A percentile compares a stretch with the other conserved stretches of the same genome.
Evolutionary conservation across 2,888 invertebrate species (phyloP).

Genomic region (Agriopis aurantiaria): DNA sequence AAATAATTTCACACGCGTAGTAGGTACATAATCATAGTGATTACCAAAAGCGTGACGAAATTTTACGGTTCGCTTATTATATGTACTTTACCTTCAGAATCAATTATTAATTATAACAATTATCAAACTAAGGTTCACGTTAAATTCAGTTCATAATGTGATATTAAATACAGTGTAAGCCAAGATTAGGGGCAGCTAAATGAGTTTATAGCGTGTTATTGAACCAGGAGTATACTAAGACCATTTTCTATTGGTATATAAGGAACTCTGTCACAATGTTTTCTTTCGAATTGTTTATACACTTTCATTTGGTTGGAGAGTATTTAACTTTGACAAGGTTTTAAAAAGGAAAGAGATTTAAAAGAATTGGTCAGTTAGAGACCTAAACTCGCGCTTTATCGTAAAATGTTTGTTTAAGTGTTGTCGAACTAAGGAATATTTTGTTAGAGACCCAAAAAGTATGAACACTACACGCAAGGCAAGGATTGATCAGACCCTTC

Average conservation of each 20-base stretch:
- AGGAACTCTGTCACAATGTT: constrained; percentile 11
- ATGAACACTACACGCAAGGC: constrained; percentile 5
- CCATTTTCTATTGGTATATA: not conserved
- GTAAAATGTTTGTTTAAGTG: constrained; percentile 52
- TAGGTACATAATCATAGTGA: not conserved
- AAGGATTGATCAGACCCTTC: not conserved
- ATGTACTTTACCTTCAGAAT: constrained; percentile 3
- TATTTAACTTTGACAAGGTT: constrained; percentile 6
- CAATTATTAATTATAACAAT: constrained; percentile 64
- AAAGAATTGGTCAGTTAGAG: constrained; percentile 55
- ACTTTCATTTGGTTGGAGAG: not conserved
- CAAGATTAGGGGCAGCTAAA: constrained; percentile 74
- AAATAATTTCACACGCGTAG: not conserved
- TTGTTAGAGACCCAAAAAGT: constrained; percentile 9
- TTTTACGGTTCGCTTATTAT: constrained; percentile 4
- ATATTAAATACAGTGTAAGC: constrained; percentile 74
- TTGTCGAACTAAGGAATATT: constrained; percentile 17
- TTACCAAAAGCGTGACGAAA: constrained; percentile 10
- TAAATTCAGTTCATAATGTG: constrained; percentile 67
- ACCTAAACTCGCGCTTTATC: constrained; percentile 59
- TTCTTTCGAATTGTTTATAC: not conserved
- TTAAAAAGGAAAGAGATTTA: not conserved
- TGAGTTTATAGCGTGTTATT: constrained; percentile 81
- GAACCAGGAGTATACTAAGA: constrained; percentile 52
- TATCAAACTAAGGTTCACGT: constrained; percentile 60